Conservation (phyloP, 2,113 vertebrate genomes). For the Oryzias celebensis region DNA sequence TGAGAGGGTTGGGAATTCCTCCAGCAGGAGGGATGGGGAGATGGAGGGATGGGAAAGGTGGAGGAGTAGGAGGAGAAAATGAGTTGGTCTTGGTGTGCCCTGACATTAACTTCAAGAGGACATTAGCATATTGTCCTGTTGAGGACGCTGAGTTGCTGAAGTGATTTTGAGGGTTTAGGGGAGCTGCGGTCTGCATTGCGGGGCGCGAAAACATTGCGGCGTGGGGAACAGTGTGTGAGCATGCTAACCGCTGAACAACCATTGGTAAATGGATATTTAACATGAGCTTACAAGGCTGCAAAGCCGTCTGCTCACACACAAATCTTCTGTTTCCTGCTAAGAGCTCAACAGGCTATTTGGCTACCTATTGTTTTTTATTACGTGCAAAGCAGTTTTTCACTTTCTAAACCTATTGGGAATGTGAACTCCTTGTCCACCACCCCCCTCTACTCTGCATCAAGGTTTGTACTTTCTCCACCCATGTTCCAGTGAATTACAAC, state of each 20-base stretch:
- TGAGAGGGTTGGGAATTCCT: constrained; percentile 85
- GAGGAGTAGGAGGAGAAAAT: constrained; percentile 66
- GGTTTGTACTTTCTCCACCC: constrained; percentile 23
- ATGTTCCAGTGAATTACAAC: constrained; percentile 26
- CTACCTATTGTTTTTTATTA: constrained; percentile 67
- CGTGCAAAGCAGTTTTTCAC: constrained; percentile 63
- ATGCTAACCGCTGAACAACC: constrained; percentile 43
- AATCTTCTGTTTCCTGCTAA: constrained; percentile 53
- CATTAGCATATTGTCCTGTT: constrained; percentile 50
- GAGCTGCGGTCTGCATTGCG: background rate
- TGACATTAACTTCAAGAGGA: constrained; percentile 58
- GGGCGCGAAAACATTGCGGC: constrained; percentile 15
- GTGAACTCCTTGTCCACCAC: constrained; percentile 43
- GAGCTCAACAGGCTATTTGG: constrained; percentile 54
- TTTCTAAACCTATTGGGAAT: constrained; percentile 48
- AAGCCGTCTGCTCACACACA: constrained; percentile 36
- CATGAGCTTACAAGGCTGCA: constrained; percentile 41
- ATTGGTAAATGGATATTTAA: constrained; percentile 44
- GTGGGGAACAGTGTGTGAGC: constrained; percentile 29
- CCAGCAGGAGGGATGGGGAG: constrained; percentile 75
- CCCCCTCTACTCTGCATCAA: constrained; percentile 22
- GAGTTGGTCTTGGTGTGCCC: constrained; percentile 53
- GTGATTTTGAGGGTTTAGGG: background rate
- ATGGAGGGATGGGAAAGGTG: constrained; percentile 65
- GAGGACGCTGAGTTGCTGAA: constrained; percentile 24